Evolutionary conservation across 2,797 vertebrate genomes (phyloP), one percentile per base, ranked within the genome.

Genomic region (Mormyrops attenuatus): DNA sequence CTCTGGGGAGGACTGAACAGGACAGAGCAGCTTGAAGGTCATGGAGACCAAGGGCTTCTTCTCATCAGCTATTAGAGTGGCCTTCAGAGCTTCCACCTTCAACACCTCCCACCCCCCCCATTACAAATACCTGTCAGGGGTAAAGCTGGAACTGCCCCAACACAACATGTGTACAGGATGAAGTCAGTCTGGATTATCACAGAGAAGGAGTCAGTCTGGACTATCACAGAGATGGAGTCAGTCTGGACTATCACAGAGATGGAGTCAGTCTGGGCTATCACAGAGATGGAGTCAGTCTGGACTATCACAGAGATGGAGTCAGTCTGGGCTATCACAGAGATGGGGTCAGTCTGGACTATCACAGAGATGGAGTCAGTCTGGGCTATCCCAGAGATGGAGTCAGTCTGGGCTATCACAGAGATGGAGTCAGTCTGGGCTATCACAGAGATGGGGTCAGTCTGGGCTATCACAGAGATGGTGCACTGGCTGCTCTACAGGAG

Each of bases 151-250:
- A 94, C 94, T 93, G 90, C 92, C 55, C 60, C 92, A 55, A 93
- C 91, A 95, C 95, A 96, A 96, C 95, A 95, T 95, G 96, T 96
- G 96, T 95, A 94, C 94, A 94, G 94, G 94, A 95, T 95, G 93
- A 94, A n/a, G 17, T n/a, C 93, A 92, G 94, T 30, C 26, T 30
- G 26, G 26, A 1, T 1, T 30, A 94, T 8, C 49, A 50, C 49
- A 94, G 94, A 57, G 30, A 90, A 90, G 3, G 88, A 30, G 26
- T 30, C 94, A 94, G 94, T 30, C 26, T 30, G 26, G 26, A 1
- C 26, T 30, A 94, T 8, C 49, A 50, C 49, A 94, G 94, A 57
- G 30, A 90, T 90, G 3, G 88, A 30, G 26, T 30, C 26, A 30
- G 26, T 30, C 26, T 30, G 26, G 26, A 30, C 26, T 30, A 30